phyloP scores from a whole-genome alignment of 2,113 vertebrate species.

The Helogale parvula region DNA sequence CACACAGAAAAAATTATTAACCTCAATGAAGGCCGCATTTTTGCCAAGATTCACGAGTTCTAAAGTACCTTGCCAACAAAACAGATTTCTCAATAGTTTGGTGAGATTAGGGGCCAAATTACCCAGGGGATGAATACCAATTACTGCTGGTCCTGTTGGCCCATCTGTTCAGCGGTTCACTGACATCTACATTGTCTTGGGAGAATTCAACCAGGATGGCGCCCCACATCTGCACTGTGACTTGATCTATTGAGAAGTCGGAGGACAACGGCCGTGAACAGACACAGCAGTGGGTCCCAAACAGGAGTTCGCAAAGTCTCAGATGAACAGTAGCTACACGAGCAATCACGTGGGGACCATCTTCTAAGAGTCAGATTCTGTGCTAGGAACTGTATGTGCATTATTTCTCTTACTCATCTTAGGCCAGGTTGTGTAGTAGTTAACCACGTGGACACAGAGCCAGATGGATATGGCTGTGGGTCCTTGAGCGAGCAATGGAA shows the following conservation, averaged over 20 bases:
- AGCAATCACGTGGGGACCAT: background rate
- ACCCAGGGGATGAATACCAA: conserved; percentile 1
- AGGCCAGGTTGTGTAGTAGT: background rate
- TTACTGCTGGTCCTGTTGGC: background rate
- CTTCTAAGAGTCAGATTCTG: background rate
- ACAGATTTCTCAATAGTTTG: background rate
- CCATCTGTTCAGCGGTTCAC: background rate
- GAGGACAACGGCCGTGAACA: background rate
- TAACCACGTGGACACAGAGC: background rate
- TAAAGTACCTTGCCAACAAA: background rate
- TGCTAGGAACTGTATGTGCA: background rate
- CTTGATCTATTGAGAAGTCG: background rate
- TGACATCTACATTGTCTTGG: background rate
- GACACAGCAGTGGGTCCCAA: background rate
- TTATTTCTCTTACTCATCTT: background rate
- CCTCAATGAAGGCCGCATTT: background rate
- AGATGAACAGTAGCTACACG: background rate
- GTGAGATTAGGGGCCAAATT: conserved; percentile 8
- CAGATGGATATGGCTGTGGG: background rate
- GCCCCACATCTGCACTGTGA: background rate
- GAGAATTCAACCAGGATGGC: conserved; percentile 36
- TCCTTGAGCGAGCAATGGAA: background rate
- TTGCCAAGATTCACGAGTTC: background rate
- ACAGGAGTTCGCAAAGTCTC: background rate
- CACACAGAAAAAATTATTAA: background rate